A percentile compares a stretch with the other conserved stretches of the same genome.
These are phyloP conservation scores for Drosophila melanogaster DNA, from an alignment of 1,140 invertebrate species.

Conservation along the genomic window Release_6_plus_ISO1_MT NT_033779.5:18525001-18525500, in stretches of 20 bases:
- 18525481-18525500: background rate
- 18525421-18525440: conserved; percentile 16
- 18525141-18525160: conserved; percentile 34
- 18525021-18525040: conserved; percentile 12
- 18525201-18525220: conserved; percentile 34
- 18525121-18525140: conserved; percentile 55
- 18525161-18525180: conserved; percentile 16
- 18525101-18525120: conserved; percentile 28
- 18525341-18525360: conserved; percentile 21
- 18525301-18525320: conserved; percentile 42
- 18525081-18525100: conserved; percentile 66
- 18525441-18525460: background rate
- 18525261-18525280: conserved; percentile 32
- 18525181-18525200: conserved; percentile 18
- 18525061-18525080: conserved; percentile 63
- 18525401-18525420: conserved; percentile 2
- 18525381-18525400: conserved; percentile 3
- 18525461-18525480: conserved; percentile 7
- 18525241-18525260: conserved; percentile 16
- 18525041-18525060: conserved; percentile 57
- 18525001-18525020: conserved; percentile 66
- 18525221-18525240: conserved; percentile 31
- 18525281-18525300: conserved; percentile 32
- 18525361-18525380: background rate
- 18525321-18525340: conserved; percentile 18